These are phyloP conservation scores for Gambusia yucatana DNA, from an alignment of 2,797 vertebrate genomes.

Conservation along the genomic window DNA sequence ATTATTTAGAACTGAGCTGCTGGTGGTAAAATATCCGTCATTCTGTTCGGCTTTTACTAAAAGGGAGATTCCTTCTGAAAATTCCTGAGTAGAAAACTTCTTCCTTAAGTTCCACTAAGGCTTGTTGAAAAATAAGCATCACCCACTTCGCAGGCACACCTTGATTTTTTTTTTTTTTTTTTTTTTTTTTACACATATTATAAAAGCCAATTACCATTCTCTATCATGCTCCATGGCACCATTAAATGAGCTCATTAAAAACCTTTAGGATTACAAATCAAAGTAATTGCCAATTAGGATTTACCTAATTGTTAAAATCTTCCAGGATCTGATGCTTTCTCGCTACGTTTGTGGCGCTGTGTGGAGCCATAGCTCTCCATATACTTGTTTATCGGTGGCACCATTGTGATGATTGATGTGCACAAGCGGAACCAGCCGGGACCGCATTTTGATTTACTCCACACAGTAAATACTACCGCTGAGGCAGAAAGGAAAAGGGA, in stretches of 20 bases:
- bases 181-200: slow-evolving; percentile 58
- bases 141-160: slow-evolving; percentile 58
- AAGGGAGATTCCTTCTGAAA: slow-evolving; percentile 20
- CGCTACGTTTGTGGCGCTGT: slow-evolving; percentile 38
- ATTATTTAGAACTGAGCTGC: slow-evolving; percentile 59
- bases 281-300: slow-evolving; percentile 85
- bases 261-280: slow-evolving; percentile 82
- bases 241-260: slow-evolving; percentile 83
- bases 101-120: slow-evolving; percentile 34
- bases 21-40: slow-evolving; percentile 53
- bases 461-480: slow-evolving; percentile 35
- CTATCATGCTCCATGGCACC: slow-evolving; percentile 79
- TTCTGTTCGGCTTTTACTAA: slow-evolving; percentile 40
- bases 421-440: slow-evolving; percentile 42
- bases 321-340: slow-evolving; percentile 63
- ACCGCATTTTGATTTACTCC: slow-evolving; percentile 52
- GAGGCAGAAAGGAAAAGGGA: slow-evolving; percentile 13
- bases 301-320: slow-evolving; percentile 82
- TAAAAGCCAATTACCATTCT: slow-evolving; percentile 76
- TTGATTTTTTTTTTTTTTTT: slow-evolving; percentile 58
- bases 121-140: slow-evolving; percentile 36
- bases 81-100: slow-evolving; percentile 46
- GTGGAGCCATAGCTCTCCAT: slow-evolving; percentile 11
- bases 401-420: slow-evolving; percentile 54
- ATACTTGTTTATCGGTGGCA: slow-evolving; percentile 45